Evolutionary conservation across 2,113 vertebrate genomes (phyloP), one percentile per base, ranked within the genome.

Genomic region (Hypomesus transpacificus): DNA sequence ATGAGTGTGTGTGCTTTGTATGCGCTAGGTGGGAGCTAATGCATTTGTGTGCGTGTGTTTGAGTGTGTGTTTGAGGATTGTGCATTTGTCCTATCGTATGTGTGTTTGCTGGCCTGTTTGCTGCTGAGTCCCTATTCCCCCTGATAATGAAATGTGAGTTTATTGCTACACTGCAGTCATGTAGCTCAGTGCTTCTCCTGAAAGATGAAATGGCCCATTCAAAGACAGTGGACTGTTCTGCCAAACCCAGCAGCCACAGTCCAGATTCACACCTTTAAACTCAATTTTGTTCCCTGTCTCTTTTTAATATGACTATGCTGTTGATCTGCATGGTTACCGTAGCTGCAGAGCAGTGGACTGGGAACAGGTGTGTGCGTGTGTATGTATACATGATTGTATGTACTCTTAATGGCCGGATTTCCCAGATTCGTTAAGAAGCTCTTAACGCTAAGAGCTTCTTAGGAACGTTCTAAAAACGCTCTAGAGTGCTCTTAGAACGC

Each of bases 251-350:
- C 84, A 53, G 9, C 8, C 51, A 53, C 52, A 53, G 52, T 14
- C 13, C 52, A 53, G 52, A 81, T 81, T 83, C 78, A 80, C 78
- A 80, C 88, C 90, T 73, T 75, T 76, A 62, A 73, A 34, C 71
- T 46, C 68, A 74, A 62, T 74, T 58, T n/a, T 65, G 66, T 70
- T 75, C 75, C 68, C 72, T 66, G 80, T 73, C 80, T 83, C 67
- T 70, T 75, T 70, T 84, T 69, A 73, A 80, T 73, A 77, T 31
- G 21, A 28, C 61, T 66, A 57, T 28, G 17, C 26, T 51, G 72
- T 71, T 58, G 34, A n/a, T 34, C 31, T 34, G 31, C 31, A 34
- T 34, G 31, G 31, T 22, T 51, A 22, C 28, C 13, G 61, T 24
- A 60, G 63, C 70, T 69, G 26, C 28, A 78, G 66, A 54, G 16